A percentile compares a stretch with the other conserved stretches of the same genome.
phyloP scores from a whole-genome alignment of 2,888 invertebrate species.

The Phalera bucephala region DNA sequence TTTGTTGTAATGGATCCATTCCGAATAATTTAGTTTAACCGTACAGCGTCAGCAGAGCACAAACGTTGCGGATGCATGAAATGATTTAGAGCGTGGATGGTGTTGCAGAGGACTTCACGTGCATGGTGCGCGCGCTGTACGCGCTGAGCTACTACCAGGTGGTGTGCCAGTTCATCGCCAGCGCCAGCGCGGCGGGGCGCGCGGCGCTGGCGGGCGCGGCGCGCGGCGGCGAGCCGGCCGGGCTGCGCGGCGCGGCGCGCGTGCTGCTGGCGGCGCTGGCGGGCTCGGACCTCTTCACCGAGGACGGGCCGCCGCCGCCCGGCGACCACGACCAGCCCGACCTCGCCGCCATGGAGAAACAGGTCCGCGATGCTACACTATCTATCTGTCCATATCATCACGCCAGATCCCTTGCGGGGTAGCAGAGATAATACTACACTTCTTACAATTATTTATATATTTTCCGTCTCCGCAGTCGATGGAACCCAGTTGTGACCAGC shows the following conservation, averaged over 20 bases:
- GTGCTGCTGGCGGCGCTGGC: slow-evolving; percentile 54
- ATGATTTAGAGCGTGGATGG: no score
- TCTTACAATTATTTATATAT: no score
- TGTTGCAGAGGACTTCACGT: slow-evolving; percentile 93
- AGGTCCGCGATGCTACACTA: slow-evolving; percentile 30
- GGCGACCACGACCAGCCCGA: slow-evolving; percentile 33
- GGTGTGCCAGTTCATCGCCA: slow-evolving; percentile 89
- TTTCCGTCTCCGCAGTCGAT: no score
- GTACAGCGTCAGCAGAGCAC: no score
- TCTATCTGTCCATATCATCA: not conserved
- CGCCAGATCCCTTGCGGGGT: no score
- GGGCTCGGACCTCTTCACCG: slow-evolving; percentile 83
- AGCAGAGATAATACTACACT: no score
- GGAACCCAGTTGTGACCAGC: no score
- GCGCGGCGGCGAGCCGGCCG: slow-evolving; percentile 21
- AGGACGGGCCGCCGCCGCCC: slow-evolving; percentile 71
- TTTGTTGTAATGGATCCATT: no score
- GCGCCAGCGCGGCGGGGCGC: slow-evolving; percentile 85
- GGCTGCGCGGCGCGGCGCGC: slow-evolving; percentile 13
- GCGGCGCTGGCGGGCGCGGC: slow-evolving; percentile 58
- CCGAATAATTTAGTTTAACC: no score
- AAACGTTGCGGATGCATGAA: no score
- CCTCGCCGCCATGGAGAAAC: slow-evolving; percentile 45
- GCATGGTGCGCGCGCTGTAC: slow-evolving; percentile 93
- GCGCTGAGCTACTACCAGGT: slow-evolving; percentile 95